A percentile compares a stretch with the other conserved stretches of the same genome.
Evolutionary conservation across 92 coral and sea anemone species (phyloP).

Genomic region (Chrysogorgia sp.): DNA sequence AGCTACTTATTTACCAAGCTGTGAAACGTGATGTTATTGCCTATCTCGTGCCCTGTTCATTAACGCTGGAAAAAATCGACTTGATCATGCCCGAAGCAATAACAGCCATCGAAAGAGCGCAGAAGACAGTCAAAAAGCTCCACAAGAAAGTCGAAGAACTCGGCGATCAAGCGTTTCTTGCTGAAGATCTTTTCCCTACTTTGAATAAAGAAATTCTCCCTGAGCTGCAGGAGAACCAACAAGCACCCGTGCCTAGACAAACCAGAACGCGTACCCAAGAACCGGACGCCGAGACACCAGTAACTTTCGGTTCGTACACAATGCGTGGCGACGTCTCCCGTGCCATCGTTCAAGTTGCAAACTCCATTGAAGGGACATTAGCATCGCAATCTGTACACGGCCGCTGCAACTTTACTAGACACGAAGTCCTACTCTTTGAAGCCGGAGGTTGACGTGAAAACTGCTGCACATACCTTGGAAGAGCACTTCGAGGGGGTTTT

Average conservation of each 20-base stretch:
- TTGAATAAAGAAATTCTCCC: slow-evolving; percentile 27
- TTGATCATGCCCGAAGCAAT: slow-evolving; percentile 30
- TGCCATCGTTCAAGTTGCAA: slow-evolving; percentile 26
- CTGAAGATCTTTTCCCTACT: slow-evolving; percentile 36
- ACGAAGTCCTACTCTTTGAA: slow-evolving; percentile 12
- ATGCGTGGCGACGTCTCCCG: slow-evolving; percentile 16
- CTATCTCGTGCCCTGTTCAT: slow-evolving; percentile 13
- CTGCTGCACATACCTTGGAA: no score
- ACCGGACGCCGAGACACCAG: slow-evolving; percentile 11
- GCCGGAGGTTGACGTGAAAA: not conserved
- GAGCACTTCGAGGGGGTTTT: not conserved
- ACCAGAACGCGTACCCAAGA: slow-evolving; percentile 13
- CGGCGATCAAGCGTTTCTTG: no score
- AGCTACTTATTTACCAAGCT: slow-evolving; percentile 22
- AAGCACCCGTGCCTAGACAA: slow-evolving; percentile 17
- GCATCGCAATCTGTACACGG: slow-evolving; percentile 27
- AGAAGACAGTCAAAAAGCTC: slow-evolving; percentile 17
- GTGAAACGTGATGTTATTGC: slow-evolving; percentile 30
- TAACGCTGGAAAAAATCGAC: slow-evolving; percentile 19
- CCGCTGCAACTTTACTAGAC: slow-evolving; percentile 16
- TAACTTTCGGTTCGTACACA: slow-evolving; percentile 14
- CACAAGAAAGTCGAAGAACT: slow-evolving; percentile 8
- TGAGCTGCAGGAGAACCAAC: slow-evolving; percentile 36
- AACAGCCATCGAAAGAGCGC: slow-evolving; percentile 9
- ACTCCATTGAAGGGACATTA: slow-evolving; percentile 18